Conservation (phyloP, 2,888 invertebrate genomes). For the Lithophane semibrunnea region DNA sequence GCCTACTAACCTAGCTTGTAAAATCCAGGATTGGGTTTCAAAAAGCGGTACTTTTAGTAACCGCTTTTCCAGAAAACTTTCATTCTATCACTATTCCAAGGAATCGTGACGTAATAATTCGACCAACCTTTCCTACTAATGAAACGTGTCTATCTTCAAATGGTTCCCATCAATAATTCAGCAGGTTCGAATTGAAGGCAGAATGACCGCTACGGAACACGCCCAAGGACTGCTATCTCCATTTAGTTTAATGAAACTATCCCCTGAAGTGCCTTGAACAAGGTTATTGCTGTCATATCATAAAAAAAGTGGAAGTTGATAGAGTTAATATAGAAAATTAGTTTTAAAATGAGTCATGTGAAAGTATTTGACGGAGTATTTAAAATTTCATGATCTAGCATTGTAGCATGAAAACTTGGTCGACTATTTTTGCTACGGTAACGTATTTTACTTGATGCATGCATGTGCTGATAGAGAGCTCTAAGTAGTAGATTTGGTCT, state of each 20-base stretch:
- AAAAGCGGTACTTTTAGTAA: not conserved
- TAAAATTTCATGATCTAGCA: not conserved
- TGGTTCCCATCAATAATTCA: slow-evolving; percentile 56
- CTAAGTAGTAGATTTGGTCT: not conserved
- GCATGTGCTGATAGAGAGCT: too few species aligned
- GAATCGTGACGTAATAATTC: slow-evolving; percentile 19
- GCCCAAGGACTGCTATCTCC: slow-evolving; percentile 26
- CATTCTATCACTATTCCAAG: not conserved
- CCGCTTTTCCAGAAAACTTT: not conserved
- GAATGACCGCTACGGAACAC: slow-evolving; percentile 22
- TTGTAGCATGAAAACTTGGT: not conserved
- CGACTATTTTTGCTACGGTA: not conserved
- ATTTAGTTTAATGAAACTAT: slow-evolving; percentile 39
- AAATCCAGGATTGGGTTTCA: slow-evolving; percentile 3
- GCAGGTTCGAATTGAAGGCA: slow-evolving; percentile 19
- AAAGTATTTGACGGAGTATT: not conserved
- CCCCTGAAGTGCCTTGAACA: slow-evolving; percentile 3
- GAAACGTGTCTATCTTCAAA: slow-evolving; percentile 37
- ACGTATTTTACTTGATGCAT: not conserved
- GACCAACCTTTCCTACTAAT: slow-evolving; percentile 26
- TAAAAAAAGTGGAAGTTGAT: not conserved
- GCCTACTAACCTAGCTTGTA: slow-evolving; percentile 32
- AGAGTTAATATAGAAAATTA: not conserved
- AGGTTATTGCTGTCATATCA: slow-evolving; percentile 2
- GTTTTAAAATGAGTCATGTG: not conserved